phyloP scores from a whole-genome alignment of 1,140 invertebrate species.

The Akabosia matsudoensis region DNA sequence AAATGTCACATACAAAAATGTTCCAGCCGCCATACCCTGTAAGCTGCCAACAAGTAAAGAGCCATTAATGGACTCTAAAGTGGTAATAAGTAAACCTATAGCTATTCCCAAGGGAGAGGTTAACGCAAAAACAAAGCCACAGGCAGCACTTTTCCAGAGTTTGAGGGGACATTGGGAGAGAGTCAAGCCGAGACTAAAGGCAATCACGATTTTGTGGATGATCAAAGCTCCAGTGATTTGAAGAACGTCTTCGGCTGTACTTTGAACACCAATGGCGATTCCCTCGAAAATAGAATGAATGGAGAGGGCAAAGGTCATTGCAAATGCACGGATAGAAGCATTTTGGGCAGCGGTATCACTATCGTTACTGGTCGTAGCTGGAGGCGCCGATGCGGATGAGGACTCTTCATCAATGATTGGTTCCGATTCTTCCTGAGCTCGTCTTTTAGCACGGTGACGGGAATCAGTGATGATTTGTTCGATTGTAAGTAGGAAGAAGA shows the following conservation, averaged over 20 bases:
- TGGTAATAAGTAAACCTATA: constrained; percentile 58
- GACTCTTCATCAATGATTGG: constrained; percentile 27
- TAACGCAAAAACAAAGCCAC: constrained; percentile 62
- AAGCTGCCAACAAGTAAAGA: constrained; percentile 56
- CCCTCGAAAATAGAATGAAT: constrained; percentile 62
- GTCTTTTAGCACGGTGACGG: constrained; percentile 49
- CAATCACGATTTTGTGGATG: constrained; percentile 62
- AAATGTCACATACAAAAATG: constrained; percentile 86
- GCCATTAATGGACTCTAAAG: constrained; percentile 49
- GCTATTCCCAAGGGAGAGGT: constrained; percentile 68
- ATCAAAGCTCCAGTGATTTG: constrained; percentile 59
- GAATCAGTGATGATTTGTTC: constrained; percentile 58
- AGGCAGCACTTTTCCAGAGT: constrained; percentile 58
- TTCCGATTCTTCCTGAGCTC: background rate
- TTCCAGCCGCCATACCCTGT: constrained; percentile 77
- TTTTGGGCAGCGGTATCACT: constrained; percentile 38
- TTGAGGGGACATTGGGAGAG: constrained; percentile 64
- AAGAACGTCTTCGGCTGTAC: constrained; percentile 50
- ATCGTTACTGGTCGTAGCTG: constrained; percentile 34
- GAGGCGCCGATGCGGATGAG: no score
- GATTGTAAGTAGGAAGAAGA: constrained; percentile 59
- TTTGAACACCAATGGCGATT: constrained; percentile 60
- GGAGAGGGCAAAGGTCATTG: constrained; percentile 53
- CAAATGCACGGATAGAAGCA: constrained; percentile 38
- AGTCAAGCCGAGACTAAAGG: constrained; percentile 62